Evolutionary conservation across 2,888 invertebrate genomes (phyloP).

Genomic region (Parnassius glacialis): DNA sequence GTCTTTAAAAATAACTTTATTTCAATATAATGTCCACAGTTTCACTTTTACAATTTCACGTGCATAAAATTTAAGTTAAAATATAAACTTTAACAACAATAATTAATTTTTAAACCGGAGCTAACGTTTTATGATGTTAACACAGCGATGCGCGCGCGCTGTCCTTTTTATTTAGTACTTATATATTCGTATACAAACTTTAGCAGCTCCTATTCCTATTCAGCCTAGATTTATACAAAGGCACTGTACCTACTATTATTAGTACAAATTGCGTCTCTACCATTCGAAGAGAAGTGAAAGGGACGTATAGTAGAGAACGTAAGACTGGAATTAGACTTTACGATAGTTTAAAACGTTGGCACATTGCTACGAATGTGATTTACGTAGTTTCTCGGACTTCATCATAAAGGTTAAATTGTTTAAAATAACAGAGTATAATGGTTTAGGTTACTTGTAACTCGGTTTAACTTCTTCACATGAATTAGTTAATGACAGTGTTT

Average conservation of each 20-base stretch:
- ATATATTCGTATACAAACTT: conserved; percentile 19
- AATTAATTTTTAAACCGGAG: too few species aligned
- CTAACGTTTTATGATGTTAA: too few species aligned
- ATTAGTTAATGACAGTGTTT: too few species aligned
- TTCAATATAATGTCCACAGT: too few species aligned
- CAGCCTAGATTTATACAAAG: conserved; percentile 15
- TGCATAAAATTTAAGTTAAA: too few species aligned
- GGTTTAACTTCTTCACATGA: too few species aligned
- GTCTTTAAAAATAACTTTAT: too few species aligned
- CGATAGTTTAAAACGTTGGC: conserved; percentile 23
- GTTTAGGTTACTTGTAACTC: background rate
- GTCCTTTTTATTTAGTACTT: conserved; percentile 28
- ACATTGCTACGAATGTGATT: conserved; percentile 25
- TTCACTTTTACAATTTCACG: too few species aligned
- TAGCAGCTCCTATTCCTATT: conserved; percentile 14
- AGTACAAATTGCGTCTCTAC: conserved; percentile 7
- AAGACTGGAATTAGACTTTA: conserved; percentile 24
- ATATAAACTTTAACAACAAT: too few species aligned
- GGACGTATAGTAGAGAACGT: conserved; percentile 12
- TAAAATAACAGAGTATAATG: conserved; percentile 9
- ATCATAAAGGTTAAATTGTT: conserved; percentile 22
- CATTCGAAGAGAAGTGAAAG: conserved; percentile 4
- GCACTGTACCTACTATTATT: conserved; percentile 4
- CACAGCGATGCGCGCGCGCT: too few species aligned
- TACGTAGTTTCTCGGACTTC: conserved; percentile 26